A percentile compares a stretch with the other conserved stretches of the same genome.
phyloP scores from a whole-genome alignment of 2,113 vertebrate species.

The Strix uralensis region DNA sequence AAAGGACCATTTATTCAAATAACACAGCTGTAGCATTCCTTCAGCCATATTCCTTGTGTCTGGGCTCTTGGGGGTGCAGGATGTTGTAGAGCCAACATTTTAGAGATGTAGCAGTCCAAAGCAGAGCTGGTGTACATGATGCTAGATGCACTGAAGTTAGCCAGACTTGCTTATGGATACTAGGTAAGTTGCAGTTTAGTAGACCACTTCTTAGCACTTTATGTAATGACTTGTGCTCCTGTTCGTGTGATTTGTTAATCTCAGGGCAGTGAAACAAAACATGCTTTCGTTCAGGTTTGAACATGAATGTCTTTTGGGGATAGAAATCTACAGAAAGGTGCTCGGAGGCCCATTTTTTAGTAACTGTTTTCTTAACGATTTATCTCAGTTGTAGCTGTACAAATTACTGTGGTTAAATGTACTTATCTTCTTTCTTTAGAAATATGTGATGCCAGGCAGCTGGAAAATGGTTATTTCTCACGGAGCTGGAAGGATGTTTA shows the following conservation, averaged over 20 bases:
- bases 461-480: background rate
- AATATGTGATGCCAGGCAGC: fast-evolving
- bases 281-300: background rate
- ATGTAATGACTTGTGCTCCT: background rate
- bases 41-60: background rate
- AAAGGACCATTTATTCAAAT: background rate
- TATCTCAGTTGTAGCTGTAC: background rate
- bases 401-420: background rate
- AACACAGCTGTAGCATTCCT: background rate
- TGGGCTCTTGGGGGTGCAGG: background rate
- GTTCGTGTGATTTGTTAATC: background rate
- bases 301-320: fast-evolving
- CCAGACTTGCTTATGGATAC: background rate
- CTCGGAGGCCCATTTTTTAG: background rate
- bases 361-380: background rate
- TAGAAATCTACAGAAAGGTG: background rate
- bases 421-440: constrained; percentile 4
- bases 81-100: background rate
- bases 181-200: background rate
- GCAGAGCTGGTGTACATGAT: background rate
- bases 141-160: background rate
- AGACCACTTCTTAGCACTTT: background rate
- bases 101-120: background rate
- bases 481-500: fast-evolving
- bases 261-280: background rate